Evolutionary conservation across 2,797 vertebrate genomes (phyloP), one percentile per base, ranked within the genome.

Genomic region (Aselliscus stoliczkanus): DNA sequence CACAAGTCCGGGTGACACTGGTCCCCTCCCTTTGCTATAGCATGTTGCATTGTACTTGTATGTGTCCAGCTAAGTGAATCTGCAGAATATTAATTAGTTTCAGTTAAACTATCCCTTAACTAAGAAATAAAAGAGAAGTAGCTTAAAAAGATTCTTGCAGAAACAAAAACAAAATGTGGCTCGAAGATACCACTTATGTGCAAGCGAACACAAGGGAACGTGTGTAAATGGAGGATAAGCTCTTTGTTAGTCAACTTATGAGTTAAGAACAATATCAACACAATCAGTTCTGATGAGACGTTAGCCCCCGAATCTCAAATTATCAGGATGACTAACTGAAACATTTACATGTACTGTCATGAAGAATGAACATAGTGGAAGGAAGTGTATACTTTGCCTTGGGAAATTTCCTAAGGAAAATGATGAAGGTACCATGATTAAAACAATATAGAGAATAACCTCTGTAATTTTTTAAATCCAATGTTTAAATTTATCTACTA

Each of bases 391-490:
- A 56, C 34, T 95, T 90, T 87, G 47, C 85, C 50, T 93, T 93
- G 90, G 91, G 60, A 94, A 65, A 64, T 93, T 95, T 86, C 60
- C 39, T 80, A 70, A 85, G 83, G 56, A 76, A 54, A 90, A 73
- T 85, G 81, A 87, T 39, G 8, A 96, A 94, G 52, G 12, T 50
- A n/a, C 65, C 23, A 27, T 73, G 23, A 60, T 95, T 92, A 52
- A 58, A 96, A 96, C 95, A 73, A 93, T 27, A 83, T 75, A 21
- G 31, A 42, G n/a, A 88, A 87, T 70, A 83, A 88, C 31, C 29
- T 69, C 21, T 90, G 11, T 25, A 79, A 14, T 52, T 76, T 96
- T 85, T 60, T 54, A 58, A 31, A 91, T 62, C 67, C 60, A 91
- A 10, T 72, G 27, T 75, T 96, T 93, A 85, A 92, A 90, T 77